Percentiles rank a stretch among this genome's conserved stretches.
Conservation (phyloP, 1,140 invertebrate species). For the Elymnias hypermnestra region DNA sequence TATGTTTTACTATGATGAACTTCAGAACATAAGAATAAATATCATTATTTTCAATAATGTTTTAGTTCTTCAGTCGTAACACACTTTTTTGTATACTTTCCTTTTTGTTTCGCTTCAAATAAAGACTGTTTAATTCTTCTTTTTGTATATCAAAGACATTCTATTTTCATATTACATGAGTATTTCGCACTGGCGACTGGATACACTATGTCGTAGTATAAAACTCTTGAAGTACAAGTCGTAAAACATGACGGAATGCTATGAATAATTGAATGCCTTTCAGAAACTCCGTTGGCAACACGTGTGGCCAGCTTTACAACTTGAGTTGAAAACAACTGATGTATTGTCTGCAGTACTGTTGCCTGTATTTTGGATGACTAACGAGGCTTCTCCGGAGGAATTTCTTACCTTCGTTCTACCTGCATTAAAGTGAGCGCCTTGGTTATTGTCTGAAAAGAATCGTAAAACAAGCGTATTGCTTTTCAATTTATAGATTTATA, state of each 20-base stretch:
- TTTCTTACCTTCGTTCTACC: conserved; percentile 85
- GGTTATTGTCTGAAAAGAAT: background rate
- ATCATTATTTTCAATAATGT: too few relatives aligned
- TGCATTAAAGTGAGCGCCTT: conserved; percentile 40
- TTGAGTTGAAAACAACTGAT: conserved; percentile 90
- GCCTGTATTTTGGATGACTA: conserved; percentile 91
- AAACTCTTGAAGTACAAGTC: background rate
- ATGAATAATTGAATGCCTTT: conserved; percentile 39
- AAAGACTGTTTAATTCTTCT: too few relatives aligned
- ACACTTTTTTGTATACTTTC: too few relatives aligned
- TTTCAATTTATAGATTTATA: too few relatives aligned
- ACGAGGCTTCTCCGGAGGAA: conserved; percentile 88
- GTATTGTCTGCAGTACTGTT: conserved; percentile 92
- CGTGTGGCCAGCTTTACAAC: conserved; percentile 92
- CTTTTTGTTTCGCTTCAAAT: too few relatives aligned
- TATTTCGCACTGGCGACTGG: background rate
- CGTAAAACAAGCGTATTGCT: too few relatives aligned
- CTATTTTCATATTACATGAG: background rate
- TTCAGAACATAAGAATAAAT: too few relatives aligned
- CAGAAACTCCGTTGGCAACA: conserved; percentile 98
- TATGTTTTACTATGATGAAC: too few relatives aligned
- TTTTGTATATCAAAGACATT: too few relatives aligned
- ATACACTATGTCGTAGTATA: background rate
- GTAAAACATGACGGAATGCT: background rate
- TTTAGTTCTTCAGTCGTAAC: too few relatives aligned